Base-by-base conservation (phyloP, 1,140 invertebrate genomes). In the Caenorhabditis remanei region DNA sequence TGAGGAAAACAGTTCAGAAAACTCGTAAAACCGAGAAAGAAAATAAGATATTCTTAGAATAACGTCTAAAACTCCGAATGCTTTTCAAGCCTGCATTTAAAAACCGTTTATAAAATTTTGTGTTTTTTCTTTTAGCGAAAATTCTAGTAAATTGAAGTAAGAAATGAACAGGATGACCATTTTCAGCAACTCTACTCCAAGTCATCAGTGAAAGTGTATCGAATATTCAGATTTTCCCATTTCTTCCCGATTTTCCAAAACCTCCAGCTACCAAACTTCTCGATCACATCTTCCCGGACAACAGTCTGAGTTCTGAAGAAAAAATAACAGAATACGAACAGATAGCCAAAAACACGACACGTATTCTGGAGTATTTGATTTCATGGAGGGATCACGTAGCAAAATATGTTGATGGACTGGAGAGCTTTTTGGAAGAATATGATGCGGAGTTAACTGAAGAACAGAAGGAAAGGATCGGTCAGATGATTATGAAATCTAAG, bases 231-330 rank as follows among this genome's bases (percentile, higher is more conserved):
- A 5, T n/a, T 4, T 50, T 79, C 13, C 19, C 16, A 11, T 50
- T 50, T 24, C 9, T 79, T 21, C 71, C 71, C 32, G 46, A 53
- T 24, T 79, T 50, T n/a, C 71, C 71, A 14, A 50, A 53, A 50
- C 46, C 43, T 2, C 71, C 71, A 13, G 71, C 71, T 9, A 50
- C 71, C 3, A 41, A 41, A 24, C 43, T 79, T 14, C 14, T 79
- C 7, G 71, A 79, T 79, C 46, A 79, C 46, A 79, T 79, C 19
- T 79, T 79, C 11, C 40, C 40, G 8, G 71, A 79, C 13, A 53
- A 50, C 19, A 19, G 8, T 79, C n/a, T 79, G 46, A 53, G 46
- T 5, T 9, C 40, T 0, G 71, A 79, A 11, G 71, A 79, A n/a
- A 79, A 79, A 40, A 53, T 19, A 11, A 14, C 53, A 4, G 71